Percentiles rank a stretch among this genome's conserved stretches.
These are phyloP conservation scores for Drosophila biarmipes DNA, from an alignment of 1,140 invertebrate genomes.

Conservation along the genomic window DNA sequence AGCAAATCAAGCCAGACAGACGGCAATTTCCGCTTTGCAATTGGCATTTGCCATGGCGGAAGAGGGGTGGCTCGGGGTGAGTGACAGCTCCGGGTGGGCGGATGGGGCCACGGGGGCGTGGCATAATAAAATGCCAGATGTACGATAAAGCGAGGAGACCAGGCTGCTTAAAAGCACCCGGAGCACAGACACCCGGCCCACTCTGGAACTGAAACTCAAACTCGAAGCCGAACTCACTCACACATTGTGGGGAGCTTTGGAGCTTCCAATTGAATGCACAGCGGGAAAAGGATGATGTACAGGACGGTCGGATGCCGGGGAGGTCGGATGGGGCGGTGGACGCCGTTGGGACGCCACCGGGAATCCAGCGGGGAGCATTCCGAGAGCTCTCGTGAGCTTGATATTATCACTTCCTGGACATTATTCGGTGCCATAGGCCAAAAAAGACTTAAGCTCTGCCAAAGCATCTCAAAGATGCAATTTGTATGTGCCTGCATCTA, in stretches of 20 bases:
- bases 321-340: neutral
- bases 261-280: conserved; percentile 77
- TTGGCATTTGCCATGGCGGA: conserved; percentile 50
- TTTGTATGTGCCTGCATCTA: conserved; percentile 44
- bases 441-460: conserved; percentile 70
- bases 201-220: neutral
- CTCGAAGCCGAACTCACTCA: conserved; percentile 11
- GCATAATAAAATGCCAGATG: conserved; percentile 76
- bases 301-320: neutral
- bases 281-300: conserved; percentile 35
- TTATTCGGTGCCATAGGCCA: conserved; percentile 79
- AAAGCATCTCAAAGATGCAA: conserved; percentile 57
- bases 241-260: conserved; percentile 44
- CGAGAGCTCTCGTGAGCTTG: conserved; percentile 58
- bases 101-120: conserved; percentile 19
- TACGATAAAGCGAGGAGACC: conserved; percentile 56
- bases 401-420: conserved; percentile 81
- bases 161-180: conserved; percentile 52
- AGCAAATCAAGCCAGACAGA: conserved; percentile 72
- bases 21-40: conserved; percentile 75
- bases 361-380: conserved; percentile 20
- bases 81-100: conserved; percentile 6
- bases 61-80: neutral
- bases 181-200: conserved; percentile 9
- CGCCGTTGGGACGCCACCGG: neutral